Conservation (phyloP, 2,888 invertebrate genomes). For the Andrena flavipes region DNA sequence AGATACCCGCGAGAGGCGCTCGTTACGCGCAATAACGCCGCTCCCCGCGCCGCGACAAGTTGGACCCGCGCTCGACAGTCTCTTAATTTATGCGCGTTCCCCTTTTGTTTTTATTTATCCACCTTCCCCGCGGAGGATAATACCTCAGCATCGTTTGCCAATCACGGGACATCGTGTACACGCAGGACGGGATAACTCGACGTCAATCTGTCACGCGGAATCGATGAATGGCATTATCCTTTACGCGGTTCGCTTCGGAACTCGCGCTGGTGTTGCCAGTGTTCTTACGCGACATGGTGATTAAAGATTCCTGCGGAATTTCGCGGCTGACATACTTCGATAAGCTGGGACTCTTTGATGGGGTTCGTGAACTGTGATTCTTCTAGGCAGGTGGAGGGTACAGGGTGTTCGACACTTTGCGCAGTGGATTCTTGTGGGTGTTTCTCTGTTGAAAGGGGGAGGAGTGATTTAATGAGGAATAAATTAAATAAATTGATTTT, state of each 20-base stretch:
- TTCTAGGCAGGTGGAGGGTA: neutral
- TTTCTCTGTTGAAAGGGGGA: too few species aligned
- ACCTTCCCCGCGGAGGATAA: neutral
- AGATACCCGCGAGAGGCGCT: slow-evolving; percentile 70
- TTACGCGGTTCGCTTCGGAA: neutral
- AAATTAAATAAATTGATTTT: too few species aligned
- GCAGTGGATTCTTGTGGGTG: too few species aligned
- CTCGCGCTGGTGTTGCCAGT: neutral
- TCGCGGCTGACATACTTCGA: slow-evolving; percentile 5
- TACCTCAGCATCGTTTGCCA: neutral
- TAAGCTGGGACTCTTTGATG: neutral
- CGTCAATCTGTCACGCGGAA: slow-evolving; percentile 6
- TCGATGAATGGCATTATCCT: neutral
- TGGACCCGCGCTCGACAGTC: slow-evolving; percentile 32
- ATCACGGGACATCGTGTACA: neutral
- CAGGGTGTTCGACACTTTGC: too few species aligned
- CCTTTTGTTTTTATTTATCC: slow-evolving; percentile 6
- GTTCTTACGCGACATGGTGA: neutral
- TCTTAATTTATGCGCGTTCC: slow-evolving; percentile 50
- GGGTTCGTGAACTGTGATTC: neutral
- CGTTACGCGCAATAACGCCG: slow-evolving; percentile 73
- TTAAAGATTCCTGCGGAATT: slow-evolving; percentile 3
- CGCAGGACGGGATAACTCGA: neutral
- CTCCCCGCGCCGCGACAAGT: slow-evolving; percentile 45
- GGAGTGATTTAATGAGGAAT: too few species aligned